Evolutionary conservation across 2,888 invertebrate genomes (phyloP).

Genomic region (Cryptophagus acutangulus): DNA sequence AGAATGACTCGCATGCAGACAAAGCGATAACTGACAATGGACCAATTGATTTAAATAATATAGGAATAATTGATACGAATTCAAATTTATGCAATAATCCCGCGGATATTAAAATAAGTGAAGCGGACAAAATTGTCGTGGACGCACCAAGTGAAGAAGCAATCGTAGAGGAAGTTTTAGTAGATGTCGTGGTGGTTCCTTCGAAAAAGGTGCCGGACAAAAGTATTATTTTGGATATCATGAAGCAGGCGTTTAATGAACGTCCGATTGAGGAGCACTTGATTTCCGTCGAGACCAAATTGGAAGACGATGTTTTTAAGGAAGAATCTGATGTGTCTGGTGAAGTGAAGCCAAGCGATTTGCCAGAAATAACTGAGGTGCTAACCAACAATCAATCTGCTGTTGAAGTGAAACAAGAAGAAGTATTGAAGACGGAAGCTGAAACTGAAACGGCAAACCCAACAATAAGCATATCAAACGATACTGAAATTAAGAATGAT

Average conservation of each 20-base stretch:
- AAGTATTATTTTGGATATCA: slow-evolving; percentile 52
- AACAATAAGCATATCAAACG: slow-evolving; percentile 1
- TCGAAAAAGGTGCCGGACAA: slow-evolving; percentile 54
- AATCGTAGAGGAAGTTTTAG: slow-evolving; percentile 8
- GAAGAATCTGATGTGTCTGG: background rate
- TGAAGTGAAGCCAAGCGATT: background rate
- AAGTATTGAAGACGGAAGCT: background rate
- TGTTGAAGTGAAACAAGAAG: background rate
- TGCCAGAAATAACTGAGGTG: no score
- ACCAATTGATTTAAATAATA: slow-evolving; percentile 19
- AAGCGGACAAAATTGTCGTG: background rate
- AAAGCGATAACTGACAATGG: slow-evolving; percentile 19
- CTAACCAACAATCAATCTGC: background rate
- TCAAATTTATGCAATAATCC: slow-evolving; percentile 40
- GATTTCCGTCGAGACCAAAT: background rate
- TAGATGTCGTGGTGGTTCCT: slow-evolving; percentile 26
- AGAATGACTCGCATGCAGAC: slow-evolving; percentile 8
- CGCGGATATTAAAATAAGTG: slow-evolving; percentile 23
- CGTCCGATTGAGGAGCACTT: slow-evolving; percentile 26
- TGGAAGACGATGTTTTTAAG: background rate
- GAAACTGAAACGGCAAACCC: slow-evolving; percentile 2
- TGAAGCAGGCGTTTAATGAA: slow-evolving; percentile 55
- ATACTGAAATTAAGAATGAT: background rate
- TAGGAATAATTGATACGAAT: slow-evolving; percentile 37
- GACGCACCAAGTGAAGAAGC: slow-evolving; percentile 9